Percentiles rank a stretch among this genome's conserved stretches.
Evolutionary conservation across 2,888 invertebrate species (phyloP).

Genomic region (Ametastegia equiseti): DNA sequence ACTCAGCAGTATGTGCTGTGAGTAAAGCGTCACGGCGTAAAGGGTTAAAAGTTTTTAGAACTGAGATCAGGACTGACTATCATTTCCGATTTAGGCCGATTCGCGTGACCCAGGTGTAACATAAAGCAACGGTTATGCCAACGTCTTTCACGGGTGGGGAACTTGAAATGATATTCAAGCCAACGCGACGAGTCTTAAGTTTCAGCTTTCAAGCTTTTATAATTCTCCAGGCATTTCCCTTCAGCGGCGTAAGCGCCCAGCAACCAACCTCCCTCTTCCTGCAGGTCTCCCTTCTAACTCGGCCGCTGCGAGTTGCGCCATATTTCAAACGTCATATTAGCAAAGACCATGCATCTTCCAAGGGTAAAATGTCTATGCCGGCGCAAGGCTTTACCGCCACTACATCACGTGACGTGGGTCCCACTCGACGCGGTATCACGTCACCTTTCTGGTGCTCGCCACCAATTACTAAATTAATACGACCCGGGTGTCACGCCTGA

Average conservation of each 20-base stretch:
- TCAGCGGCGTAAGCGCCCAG: background rate
- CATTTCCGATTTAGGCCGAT: conserved; percentile 41
- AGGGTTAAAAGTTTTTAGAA: conserved; percentile 31
- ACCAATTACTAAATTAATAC: conserved; percentile 69
- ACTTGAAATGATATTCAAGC: conserved; percentile 38
- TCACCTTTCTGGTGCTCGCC: conserved; percentile 61
- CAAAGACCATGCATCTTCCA: conserved; percentile 69
- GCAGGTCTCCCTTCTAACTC: conserved; percentile 32
- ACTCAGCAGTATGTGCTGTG: background rate
- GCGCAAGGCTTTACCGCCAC: conserved; percentile 63
- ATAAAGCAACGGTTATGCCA: conserved; percentile 23
- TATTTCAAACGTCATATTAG: conserved; percentile 73
- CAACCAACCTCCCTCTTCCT: background rate
- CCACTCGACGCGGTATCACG: conserved; percentile 62
- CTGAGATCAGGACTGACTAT: conserved; percentile 20
- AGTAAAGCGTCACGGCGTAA: conserved; percentile 2
- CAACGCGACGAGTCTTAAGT: conserved; percentile 43
- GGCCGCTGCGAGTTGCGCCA: conserved; percentile 60
- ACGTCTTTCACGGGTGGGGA: conserved; percentile 28
- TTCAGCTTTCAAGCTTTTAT: conserved; percentile 46
- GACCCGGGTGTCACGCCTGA: conserved; percentile 62
- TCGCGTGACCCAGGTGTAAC: conserved; percentile 39
- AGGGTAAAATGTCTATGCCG: conserved; percentile 69
- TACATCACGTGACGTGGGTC: conserved; percentile 66
- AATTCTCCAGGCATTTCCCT: conserved; percentile 49